These are phyloP conservation scores for Trichogramma evanescens DNA, from an alignment of 2,888 invertebrate species.

Conservation along the genomic window DNA sequence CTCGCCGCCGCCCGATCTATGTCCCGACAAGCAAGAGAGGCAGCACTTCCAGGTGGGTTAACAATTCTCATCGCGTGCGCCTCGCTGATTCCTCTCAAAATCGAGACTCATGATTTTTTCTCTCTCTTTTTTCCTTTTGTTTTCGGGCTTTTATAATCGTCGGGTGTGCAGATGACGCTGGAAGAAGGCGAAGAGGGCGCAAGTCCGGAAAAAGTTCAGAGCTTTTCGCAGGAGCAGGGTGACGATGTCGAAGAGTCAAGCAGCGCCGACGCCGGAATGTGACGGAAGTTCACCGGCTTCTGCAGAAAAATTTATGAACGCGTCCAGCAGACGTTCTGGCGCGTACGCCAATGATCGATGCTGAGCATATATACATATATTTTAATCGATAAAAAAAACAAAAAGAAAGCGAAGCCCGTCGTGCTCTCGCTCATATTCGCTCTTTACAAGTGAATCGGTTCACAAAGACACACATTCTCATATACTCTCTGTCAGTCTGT, in stretches of 20 bases:
- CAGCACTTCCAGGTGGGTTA: conserved; percentile 69
- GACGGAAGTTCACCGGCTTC: conserved; percentile 87
- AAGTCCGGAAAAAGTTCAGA: conserved; percentile 34
- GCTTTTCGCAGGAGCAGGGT: conserved; percentile 26
- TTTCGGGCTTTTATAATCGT: conserved; percentile 21
- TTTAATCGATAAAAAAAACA: too few relatives aligned
- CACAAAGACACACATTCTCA: background rate
- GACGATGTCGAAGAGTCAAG: conserved; percentile 46
- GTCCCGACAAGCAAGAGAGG: conserved; percentile 50
- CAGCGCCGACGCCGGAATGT: conserved; percentile 64
- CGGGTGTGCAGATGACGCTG: conserved; percentile 62
- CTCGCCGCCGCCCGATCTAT: conserved; percentile 61
- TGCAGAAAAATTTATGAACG: conserved; percentile 85
- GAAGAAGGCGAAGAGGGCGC: conserved; percentile 75
- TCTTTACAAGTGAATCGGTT: too few relatives aligned
- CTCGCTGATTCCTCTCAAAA: background rate
- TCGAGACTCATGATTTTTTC: background rate
- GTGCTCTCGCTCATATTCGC: too few relatives aligned
- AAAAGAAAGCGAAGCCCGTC: too few relatives aligned
- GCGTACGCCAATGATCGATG: conserved; percentile 62
- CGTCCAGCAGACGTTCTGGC: conserved; percentile 79
- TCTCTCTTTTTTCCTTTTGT: background rate
- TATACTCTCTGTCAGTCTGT: background rate
- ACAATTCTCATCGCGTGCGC: background rate
- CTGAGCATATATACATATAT: background rate